Base-by-base conservation (phyloP, 2,888 invertebrate genomes). In the Caenorhabditis doughertyi region DNA sequence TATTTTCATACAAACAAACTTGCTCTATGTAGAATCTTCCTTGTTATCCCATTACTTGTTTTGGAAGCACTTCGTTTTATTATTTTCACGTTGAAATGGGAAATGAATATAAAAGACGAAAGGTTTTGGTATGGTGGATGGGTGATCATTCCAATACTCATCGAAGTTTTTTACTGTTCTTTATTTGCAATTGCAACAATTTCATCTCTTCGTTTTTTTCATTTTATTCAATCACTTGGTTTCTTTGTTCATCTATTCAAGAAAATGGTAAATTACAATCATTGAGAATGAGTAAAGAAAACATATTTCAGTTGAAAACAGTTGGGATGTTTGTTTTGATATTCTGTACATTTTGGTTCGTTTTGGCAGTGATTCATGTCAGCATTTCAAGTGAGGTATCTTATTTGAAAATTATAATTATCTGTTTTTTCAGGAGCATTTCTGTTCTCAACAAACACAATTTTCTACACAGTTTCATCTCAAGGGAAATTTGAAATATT, bases 401-500 rank as follows among this genome's bases (percentile, higher is more conserved):
- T 8, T 32, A 60, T 29, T 47, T 44, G n/a, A n/a, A 3, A 21
- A 11, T 58, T n/a, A n/a, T 2, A n/a, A 35, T 58, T 35, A 7
- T 9, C 16, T 29, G n/a, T 29, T 1, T 21, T 27, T 76, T 27
- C 68, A 77, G 77, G 79, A 65, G 39, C 79, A 2, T 35, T 64
- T 3, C 3, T 55, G n/a, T n/a, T 39, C n/a, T 27, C 71, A 13
- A 55, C 55, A 1, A 56, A 55, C 18, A 71, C 71, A 0, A 35
- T 84, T 2, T 64, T 84, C 3, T 81, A 84, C 65, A 80, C 67
- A 11, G 55, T 85, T 16, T 53, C 83, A 21, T 79, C 70, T 18
- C 79, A 81, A 39, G 86, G 86, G 27, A 84, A 83, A 18, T 86
- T 86, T 42, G 86, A 86, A 32, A 83, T 86, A 21, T 86, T 86